These are phyloP conservation scores for Pilophorus perplexus DNA, from an alignment of 2,888 invertebrate genomes.

Conservation along the genomic window DNA sequence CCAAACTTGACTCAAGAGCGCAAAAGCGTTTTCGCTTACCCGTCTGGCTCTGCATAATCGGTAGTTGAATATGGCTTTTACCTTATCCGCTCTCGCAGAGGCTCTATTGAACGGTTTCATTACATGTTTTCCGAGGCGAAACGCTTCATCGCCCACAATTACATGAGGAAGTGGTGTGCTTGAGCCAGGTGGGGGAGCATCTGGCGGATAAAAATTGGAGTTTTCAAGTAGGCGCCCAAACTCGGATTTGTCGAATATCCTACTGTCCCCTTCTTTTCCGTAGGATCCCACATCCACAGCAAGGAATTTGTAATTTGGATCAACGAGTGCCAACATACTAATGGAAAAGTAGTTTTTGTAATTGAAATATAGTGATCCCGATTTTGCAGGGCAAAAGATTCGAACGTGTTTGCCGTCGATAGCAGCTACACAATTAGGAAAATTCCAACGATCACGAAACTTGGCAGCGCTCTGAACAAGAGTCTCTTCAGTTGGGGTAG, in stretches of 20 bases:
- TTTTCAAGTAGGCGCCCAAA: background rate
- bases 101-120: conserved; percentile 43
- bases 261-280: conserved; percentile 3
- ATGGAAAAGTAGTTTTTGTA: conserved; percentile 1
- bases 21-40: conserved; percentile 6
- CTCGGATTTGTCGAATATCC: conserved; percentile 3
- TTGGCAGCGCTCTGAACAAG: background rate
- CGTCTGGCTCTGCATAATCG: background rate
- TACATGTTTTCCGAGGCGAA: conserved; percentile 23
- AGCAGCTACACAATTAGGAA: no score
- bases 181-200: background rate
- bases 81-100: conserved; percentile 6
- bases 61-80: no score
- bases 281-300: conserved; percentile 5
- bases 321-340: background rate
- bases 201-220: background rate
- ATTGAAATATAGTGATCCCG: conserved; percentile 7
- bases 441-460: conserved; percentile 3
- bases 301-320: conserved; percentile 11
- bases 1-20: conserved; percentile 13
- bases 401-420: no score
- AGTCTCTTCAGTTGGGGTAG: background rate
- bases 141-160: conserved; percentile 37
- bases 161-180: conserved; percentile 37
- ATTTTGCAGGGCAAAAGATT: no score